Evolutionary conservation across 2,888 invertebrate genomes (phyloP).

Genomic region (Zygothrica quintamaculata): DNA sequence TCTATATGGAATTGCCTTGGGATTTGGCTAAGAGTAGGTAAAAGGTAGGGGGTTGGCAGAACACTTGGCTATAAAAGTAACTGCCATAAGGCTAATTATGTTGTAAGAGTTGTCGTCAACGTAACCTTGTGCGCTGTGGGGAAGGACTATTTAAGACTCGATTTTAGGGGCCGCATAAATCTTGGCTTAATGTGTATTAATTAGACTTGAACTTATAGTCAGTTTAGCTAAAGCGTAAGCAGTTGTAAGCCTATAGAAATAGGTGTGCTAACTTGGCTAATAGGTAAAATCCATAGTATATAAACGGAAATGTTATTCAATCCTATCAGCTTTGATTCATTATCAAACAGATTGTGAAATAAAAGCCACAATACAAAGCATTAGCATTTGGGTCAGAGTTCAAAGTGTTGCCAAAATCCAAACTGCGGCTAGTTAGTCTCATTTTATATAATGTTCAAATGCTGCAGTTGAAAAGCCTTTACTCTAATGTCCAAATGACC

Average conservation of each 20-base stretch:
- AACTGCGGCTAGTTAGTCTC: conserved; percentile 44
- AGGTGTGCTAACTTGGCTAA: too few relatives aligned
- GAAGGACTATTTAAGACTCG: too few relatives aligned
- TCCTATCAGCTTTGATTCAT: too few relatives aligned
- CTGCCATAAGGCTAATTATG: conserved; percentile 77
- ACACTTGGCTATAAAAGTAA: conserved; percentile 71
- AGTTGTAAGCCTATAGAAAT: too few relatives aligned
- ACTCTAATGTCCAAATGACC: conserved; percentile 57
- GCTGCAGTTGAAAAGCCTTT: conserved; percentile 28
- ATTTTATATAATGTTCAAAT: conserved; percentile 42
- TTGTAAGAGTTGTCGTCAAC: conserved; percentile 65
- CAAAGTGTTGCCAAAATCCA: conserved; percentile 23
- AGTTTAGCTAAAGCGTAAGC: conserved; percentile 45
- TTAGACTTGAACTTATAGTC: conserved; percentile 42
- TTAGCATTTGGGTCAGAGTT: conserved; percentile 26
- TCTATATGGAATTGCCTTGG: not conserved
- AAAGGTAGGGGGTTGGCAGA: conserved; percentile 4
- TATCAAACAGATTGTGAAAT: too few relatives aligned
- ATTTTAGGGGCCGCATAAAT: too few relatives aligned
- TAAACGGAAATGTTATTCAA: too few relatives aligned
- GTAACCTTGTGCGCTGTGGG: too few relatives aligned
- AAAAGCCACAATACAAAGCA: not conserved
- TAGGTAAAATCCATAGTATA: too few relatives aligned
- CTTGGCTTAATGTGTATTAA: conserved; percentile 65
- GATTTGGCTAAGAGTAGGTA: conserved; percentile 2